Base-by-base conservation (phyloP, 1,140 invertebrate species). In the Drosophila cardini region DNA sequence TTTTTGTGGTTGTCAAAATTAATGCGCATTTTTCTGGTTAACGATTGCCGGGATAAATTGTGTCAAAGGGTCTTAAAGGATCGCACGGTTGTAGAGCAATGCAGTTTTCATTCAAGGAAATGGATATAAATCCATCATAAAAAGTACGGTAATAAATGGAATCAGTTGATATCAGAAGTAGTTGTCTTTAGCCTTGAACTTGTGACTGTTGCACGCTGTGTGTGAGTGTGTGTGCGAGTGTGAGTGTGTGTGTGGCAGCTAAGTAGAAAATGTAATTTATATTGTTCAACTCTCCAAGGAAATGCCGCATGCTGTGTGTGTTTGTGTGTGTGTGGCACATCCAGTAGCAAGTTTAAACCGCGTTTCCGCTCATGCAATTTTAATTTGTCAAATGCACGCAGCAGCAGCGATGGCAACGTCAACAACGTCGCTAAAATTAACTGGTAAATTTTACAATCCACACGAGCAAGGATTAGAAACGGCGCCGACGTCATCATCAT, bases 331-430 rank as follows among this genome's bases (percentile, higher is more conserved):
- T 26, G 55, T 55, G 56, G 70, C 63, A 61, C 72, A 87, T 87
- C 83, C 83, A 83, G 60, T 52, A 57, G 65, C 62, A 89, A 87
- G 63, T 89, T 84, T 80, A 87, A 87, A 84, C 84, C 84, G 80
- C 80, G 84, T 80, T 87, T 89, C 80, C 84, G 80, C 70, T 89
- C 84, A 89, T 87, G 80, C 84, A 89, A 89, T 89, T 84, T 89
- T 89, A 80, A 89, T 89, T 89, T 89, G 84, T 89, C 84, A 89
- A 89, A 84, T 89, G 84, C 80, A 75, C 63, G 69, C 62, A 60
- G 42, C 21, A 26, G 21, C 21, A 26, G 5, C 36, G 36, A n/a
- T 38, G 36, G 11, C 36, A 38, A 38, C 36, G 36, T 38, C 36
- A 38, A 38, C 46, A 21, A 60, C 57, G 42, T 34, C 30, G 50